Conservation (phyloP, 2,113 vertebrate genomes). For the Campylomormyrus numenius region DNA sequence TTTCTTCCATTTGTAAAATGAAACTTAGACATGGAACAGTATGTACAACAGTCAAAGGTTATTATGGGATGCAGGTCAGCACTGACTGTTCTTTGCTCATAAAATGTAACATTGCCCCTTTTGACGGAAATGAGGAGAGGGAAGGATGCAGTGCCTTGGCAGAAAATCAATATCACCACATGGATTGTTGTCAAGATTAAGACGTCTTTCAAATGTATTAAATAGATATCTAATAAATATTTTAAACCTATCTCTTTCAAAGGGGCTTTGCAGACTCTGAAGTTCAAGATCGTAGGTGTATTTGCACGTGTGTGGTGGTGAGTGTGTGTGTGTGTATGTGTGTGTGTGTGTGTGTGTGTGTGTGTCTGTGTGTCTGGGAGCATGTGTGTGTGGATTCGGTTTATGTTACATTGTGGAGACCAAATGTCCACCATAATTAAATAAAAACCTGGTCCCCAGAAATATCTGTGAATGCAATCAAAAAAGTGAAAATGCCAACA, state of each 20-base stretch:
- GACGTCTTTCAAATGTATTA: slow-evolving; percentile 12
- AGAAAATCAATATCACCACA: slow-evolving; percentile 24
- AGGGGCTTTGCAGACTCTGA: neutral
- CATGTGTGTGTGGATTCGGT: neutral
- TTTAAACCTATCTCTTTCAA: neutral
- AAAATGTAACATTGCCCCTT: slow-evolving; percentile 8
- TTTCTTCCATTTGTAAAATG: neutral
- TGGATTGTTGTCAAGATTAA: slow-evolving; percentile 17
- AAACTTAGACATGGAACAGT: neutral
- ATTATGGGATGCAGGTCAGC: neutral
- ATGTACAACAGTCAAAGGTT: neutral
- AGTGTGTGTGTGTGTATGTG: neutral
- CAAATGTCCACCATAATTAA: too few species aligned
- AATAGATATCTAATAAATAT: slow-evolving; percentile 12
- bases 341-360: neutral
- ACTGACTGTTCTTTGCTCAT: neutral
- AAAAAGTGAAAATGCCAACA: too few species aligned
- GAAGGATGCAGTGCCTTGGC: neutral
- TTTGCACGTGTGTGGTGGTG: neutral
- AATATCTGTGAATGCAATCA: too few species aligned
- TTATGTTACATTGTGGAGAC: too few species aligned
- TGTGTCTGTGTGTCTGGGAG: neutral
- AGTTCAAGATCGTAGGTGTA: neutral
- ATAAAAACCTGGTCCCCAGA: too few species aligned
- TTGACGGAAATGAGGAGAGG: slow-evolving; percentile 6